Evolutionary conservation across 37 sponge, comb jelly and placozoan genomes (phyloP).

Genomic region (Bolinopsis microptera): DNA sequence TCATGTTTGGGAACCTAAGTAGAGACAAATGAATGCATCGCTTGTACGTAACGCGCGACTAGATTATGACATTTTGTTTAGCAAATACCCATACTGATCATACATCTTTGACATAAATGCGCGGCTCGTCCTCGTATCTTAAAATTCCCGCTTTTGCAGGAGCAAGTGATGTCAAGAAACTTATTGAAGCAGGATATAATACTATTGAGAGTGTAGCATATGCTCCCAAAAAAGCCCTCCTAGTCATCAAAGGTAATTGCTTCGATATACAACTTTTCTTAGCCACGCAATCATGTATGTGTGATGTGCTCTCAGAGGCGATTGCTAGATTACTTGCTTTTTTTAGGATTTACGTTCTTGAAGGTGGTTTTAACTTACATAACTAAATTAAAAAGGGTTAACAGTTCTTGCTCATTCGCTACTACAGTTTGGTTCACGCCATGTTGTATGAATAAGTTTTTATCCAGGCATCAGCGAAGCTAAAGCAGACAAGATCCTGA

Average conservation of each 20-base stretch:
- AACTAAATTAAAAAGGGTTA: no score
- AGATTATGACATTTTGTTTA: not conserved
- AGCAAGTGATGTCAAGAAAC: slow-evolving; percentile 95
- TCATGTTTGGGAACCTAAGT: no score
- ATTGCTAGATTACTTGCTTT: no score
- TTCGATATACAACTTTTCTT: not conserved
- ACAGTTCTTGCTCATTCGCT: no score
- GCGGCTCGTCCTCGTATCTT: not conserved
- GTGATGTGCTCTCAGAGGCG: no score
- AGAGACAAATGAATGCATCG: no score
- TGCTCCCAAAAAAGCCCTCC: slow-evolving; percentile 94
- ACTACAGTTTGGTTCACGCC: no score
- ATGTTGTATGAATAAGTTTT: no score
- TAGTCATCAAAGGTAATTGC: slow-evolving; percentile 77
- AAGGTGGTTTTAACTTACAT: no score
- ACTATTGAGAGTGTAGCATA: slow-evolving; percentile 98
- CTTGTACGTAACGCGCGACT: no score
- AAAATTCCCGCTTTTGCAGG: slow-evolving; percentile 57
- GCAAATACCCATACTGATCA: not conserved
- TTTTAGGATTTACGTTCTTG: no score
- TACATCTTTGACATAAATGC: not conserved
- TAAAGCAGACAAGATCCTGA: slow-evolving; percentile 94
- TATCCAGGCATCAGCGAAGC: slow-evolving; percentile 95
- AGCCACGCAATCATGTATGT: no score
- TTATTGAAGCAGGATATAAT: slow-evolving; percentile 93